Evolutionary conservation across 2,113 vertebrate genomes (phyloP), one percentile per base, ranked within the genome.

Genomic region (Tychaedon coryphoeus): DNA sequence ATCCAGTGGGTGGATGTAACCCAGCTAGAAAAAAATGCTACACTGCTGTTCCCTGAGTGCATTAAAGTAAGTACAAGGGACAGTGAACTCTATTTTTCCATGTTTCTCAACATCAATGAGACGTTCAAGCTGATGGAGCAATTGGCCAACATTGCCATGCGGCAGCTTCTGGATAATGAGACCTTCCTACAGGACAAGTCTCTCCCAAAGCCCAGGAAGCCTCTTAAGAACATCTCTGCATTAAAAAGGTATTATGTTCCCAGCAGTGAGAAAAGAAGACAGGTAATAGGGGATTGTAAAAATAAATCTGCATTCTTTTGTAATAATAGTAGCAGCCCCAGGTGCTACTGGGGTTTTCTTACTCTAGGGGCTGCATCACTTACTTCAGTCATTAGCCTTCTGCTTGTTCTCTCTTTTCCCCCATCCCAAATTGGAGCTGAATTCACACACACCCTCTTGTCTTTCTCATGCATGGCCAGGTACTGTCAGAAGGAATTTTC

Each of bases 111-210:
- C 97, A 98, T 99, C 93, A 98, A 97, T 0, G 99, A 99, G 97
- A 99, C 99, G 12, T 99, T 99, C 97, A 99, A 99, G 93, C 98
- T 99, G 64, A 99, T 99, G 99, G 99, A 99, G 95, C 99, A 99
- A 96, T 97, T 99, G 53, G 99, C 99, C 88, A 99, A 99, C 97
- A 98, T 99, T 33, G 99, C 99, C 29, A 99, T 99, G 99, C 95
- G 99, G 40, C 99, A 99, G 93, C 98, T 99, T 1, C 97, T 99
- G 34, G 99, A 99, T 97, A 99, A 98, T 1, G 98, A 99, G 91
- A 98, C 98, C 40, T 99, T 99, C 82, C 96, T 98, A 3, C 98
- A 98, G 40, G 99, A 99, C 95, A 98, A 96, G 81, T 98, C 98
- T 5, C 98, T 99, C 62, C 99, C 99, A 8, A 99, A 99, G 93